phyloP scores from a whole-genome alignment of 2,888 invertebrate genomes.

The Thymelicus sylvestris region DNA sequence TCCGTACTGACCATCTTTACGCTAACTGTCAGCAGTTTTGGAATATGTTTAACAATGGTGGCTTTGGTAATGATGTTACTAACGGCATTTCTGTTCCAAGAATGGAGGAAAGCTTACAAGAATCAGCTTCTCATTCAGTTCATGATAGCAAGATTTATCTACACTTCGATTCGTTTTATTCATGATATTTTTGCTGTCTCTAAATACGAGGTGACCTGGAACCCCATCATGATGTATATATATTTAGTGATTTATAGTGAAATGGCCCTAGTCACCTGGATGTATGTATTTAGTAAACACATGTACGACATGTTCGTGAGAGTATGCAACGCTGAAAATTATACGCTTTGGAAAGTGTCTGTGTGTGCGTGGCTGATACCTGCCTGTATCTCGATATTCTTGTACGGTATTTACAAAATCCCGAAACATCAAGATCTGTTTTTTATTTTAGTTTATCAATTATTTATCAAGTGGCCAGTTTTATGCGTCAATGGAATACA shows the following conservation, averaged over 20 bases:
- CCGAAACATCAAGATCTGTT: slow-evolving; percentile 34
- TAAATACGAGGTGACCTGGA: slow-evolving; percentile 37
- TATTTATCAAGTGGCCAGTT: slow-evolving; percentile 69
- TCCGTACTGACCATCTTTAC: slow-evolving; percentile 47
- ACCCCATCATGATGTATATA: slow-evolving; percentile 44
- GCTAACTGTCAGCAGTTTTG: slow-evolving; percentile 58
- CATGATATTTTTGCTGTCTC: slow-evolving; percentile 51
- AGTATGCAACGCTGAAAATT: slow-evolving; percentile 55
- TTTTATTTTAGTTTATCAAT: slow-evolving; percentile 52
- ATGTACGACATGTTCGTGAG: slow-evolving; percentile 69
- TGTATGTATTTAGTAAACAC: slow-evolving; percentile 68
- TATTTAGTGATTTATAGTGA: slow-evolving; percentile 61
- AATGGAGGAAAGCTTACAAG: slow-evolving; percentile 71
- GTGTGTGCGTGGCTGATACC: slow-evolving; percentile 61
- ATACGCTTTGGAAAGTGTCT: slow-evolving; percentile 57
- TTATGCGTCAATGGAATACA: slow-evolving; percentile 62
- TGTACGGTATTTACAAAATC: slow-evolving; percentile 45
- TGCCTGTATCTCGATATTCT: slow-evolving; percentile 45
- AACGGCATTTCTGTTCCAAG: slow-evolving; percentile 63
- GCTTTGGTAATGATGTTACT: slow-evolving; percentile 60
- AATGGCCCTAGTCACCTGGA: slow-evolving; percentile 65
- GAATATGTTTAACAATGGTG: slow-evolving; percentile 56
- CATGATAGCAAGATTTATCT: slow-evolving; percentile 66
- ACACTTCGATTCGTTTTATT: slow-evolving; percentile 58
- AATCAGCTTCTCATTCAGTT: slow-evolving; percentile 73